Conservation (phyloP, 2,888 invertebrate genomes). For the Acrocera orbiculus region DNA sequence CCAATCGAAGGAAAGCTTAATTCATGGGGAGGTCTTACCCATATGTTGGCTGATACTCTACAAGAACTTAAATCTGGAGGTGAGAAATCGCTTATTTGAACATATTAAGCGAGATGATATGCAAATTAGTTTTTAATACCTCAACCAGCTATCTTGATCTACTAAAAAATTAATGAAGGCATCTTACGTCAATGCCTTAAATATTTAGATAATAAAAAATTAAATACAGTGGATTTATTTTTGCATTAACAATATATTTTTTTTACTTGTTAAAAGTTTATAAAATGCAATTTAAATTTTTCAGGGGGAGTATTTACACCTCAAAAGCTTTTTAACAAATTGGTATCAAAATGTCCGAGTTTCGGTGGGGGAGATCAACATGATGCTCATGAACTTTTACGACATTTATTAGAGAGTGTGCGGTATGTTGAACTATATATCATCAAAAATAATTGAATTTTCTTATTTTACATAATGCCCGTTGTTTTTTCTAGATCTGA, state of each 20-base stretch:
- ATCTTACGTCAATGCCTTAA: no score
- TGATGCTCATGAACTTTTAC: slow-evolving; percentile 85
- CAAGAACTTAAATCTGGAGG: slow-evolving; percentile 43
- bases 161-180: no score
- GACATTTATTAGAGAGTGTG: slow-evolving; percentile 79
- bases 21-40: slow-evolving; percentile 38
- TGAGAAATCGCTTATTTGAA: slow-evolving; percentile 8
- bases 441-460: not conserved
- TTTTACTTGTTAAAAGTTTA: not conserved
- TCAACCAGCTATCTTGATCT: no score
- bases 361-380: slow-evolving; percentile 92
- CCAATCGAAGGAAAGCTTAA: slow-evolving; percentile 48
- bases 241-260: not conserved
- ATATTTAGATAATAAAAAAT: not conserved
- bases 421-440: slow-evolving; percentile 29
- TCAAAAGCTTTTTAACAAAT: slow-evolving; percentile 41
- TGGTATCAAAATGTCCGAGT: slow-evolving; percentile 55
- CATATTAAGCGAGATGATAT: no score
- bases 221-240: not conserved
- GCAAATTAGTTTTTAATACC: no score
- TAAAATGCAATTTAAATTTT: slow-evolving; percentile 10
- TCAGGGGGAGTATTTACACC: slow-evolving; percentile 48
- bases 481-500: slow-evolving; percentile 42
- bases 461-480: not conserved
- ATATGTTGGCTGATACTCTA: slow-evolving; percentile 47